Evolutionary conservation across 1,140 invertebrate species (phyloP), one percentile per base, ranked within the genome.

Genomic region (Carcinoscorpius rotundicauda): DNA sequence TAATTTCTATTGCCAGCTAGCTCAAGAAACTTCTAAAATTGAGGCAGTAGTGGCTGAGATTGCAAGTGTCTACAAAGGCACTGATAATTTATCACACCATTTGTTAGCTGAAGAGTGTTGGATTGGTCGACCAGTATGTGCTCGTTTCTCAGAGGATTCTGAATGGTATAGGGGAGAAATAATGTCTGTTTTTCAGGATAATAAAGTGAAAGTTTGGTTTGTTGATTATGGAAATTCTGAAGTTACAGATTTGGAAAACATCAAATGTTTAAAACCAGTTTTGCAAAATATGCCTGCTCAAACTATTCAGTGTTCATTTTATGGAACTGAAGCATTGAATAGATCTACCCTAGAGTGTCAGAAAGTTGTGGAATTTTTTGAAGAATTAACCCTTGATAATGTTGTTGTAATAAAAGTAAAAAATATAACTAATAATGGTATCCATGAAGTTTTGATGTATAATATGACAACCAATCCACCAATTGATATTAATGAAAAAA

Each of bases 221-320:
- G 75, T 88, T 4, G 88, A 91, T 74, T 89, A 87, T 75, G 88
- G 88, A 9, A 88, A 89, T 74, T 79, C 80, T 50, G 86, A 89
- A 75, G 76, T 73, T 49, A 74, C 76, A 5, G 59, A 80, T 8
- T 72, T 78, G 0, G 76, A 29, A 11, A 29, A 3, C 3, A 2
- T 57, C 3, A 57, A 10, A 57, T 11, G 48, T 11, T 11, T 89
- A 10, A 81, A 81, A 49, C 78, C 82, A 8, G 81, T 86, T 64
- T 78, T 87, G 62, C 74, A 89, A 8, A 78, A 76, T 50, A 75
- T 76, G 61, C 82, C 82, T 50, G 81, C 84, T 1, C 88, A 90
- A 76, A 88, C 87, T 0, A 80, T 91, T 68, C 83, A 83, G 72
- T 92, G 90, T 77, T 80, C 82, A 51, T 74, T 88, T 3, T 79